Evolutionary conservation across 2,888 invertebrate genomes (phyloP).

Genomic region (Hydriomena furcata): DNA sequence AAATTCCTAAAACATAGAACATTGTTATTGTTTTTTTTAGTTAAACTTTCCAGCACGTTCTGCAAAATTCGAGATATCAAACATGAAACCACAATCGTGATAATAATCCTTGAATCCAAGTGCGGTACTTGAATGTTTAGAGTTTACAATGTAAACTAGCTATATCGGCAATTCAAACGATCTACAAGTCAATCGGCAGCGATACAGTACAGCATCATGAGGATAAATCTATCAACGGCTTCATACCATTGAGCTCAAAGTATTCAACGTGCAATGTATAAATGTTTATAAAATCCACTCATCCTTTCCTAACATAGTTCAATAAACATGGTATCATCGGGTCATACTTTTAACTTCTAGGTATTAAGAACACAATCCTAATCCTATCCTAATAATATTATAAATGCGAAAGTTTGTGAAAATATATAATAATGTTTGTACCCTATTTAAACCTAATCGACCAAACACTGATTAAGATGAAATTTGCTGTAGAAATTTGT

Average conservation of each 20-base stretch:
- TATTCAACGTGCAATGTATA: constrained; percentile 54
- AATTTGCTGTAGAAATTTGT: too few species aligned
- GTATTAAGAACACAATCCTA: background rate
- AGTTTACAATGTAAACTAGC: constrained; percentile 21
- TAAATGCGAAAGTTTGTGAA: too few species aligned
- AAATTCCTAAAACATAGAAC: background rate
- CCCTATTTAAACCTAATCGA: too few species aligned
- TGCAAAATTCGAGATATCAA: background rate
- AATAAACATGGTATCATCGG: constrained; percentile 54
- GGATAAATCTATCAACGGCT: constrained; percentile 69
- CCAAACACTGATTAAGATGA: too few species aligned
- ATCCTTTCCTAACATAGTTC: constrained; percentile 61
- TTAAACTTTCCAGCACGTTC: background rate
- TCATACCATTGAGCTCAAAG: constrained; percentile 47
- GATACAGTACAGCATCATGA: constrained; percentile 45
- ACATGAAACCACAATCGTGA: constrained; percentile 1
- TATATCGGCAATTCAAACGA: constrained; percentile 39
- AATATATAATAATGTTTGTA: too few species aligned
- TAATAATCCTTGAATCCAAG: constrained; percentile 17
- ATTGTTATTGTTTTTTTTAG: too few species aligned
- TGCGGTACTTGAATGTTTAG: constrained; percentile 10
- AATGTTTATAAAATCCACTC: constrained; percentile 72
- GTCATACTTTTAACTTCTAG: constrained; percentile 38
- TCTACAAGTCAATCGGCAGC: constrained; percentile 51
- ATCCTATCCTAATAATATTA: too few species aligned